Evolutionary conservation across 2,888 invertebrate genomes (phyloP).

Genomic region (Nipponacmea schrenckii): DNA sequence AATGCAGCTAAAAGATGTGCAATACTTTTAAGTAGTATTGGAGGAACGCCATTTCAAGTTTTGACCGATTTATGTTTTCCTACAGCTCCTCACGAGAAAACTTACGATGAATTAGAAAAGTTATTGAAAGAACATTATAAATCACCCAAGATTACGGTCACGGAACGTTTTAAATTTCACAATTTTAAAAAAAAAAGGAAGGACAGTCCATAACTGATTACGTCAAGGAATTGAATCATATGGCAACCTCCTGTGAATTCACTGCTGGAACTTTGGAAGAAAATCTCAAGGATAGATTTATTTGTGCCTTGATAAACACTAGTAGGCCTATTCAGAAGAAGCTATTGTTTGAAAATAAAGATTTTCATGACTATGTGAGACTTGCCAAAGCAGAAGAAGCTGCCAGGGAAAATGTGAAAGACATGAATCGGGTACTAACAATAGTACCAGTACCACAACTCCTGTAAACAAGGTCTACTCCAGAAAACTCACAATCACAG

Average conservation of each 20-base stretch:
- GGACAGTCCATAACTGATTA: neutral
- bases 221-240: neutral
- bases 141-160: neutral
- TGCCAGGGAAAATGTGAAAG: neutral
- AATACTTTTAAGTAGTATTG: no score
- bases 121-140: neutral
- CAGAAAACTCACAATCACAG: neutral
- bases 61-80: neutral
- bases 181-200: neutral
- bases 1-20: no score
- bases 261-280: neutral
- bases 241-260: neutral
- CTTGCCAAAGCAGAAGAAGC: neutral
- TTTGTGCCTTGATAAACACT: neutral
- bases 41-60: neutral
- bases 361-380: neutral
- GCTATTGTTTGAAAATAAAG: neutral
- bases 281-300: neutral
- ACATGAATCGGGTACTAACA: neutral
- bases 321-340: conserved; percentile 4
- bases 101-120: neutral
- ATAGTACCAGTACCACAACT: neutral
- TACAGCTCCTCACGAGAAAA: neutral
- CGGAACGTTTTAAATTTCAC: neutral
- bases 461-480: neutral